phyloP scores from a whole-genome alignment of 1,140 invertebrate species.

The Macrobrachium rosenbergii region DNA sequence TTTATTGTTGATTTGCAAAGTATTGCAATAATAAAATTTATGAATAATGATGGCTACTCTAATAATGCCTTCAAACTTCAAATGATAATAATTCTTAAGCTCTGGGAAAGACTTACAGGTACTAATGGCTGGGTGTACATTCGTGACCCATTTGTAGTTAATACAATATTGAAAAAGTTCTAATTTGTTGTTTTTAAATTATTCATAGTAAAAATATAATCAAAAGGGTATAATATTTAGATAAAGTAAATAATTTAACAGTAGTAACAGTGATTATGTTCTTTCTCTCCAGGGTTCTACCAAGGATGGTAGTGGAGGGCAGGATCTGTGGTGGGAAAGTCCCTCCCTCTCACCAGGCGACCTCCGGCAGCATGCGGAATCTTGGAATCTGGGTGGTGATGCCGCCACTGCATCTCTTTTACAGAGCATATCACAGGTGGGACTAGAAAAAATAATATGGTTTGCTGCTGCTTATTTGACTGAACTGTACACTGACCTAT shows the following conservation, averaged over 20 bases:
- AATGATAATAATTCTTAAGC: no score
- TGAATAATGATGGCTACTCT: no score
- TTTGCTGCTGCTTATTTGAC: background rate
- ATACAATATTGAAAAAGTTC: no score
- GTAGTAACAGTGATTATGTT: background rate
- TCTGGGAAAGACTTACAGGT: no score
- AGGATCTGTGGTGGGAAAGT: constrained; percentile 47
- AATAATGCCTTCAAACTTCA: no score
- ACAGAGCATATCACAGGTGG: constrained; percentile 50
- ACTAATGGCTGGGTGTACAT: no score
- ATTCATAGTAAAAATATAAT: background rate
- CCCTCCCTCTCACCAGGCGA: constrained; percentile 26
- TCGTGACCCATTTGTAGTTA: no score
- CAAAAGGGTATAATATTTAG: no score
- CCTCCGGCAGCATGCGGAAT: constrained; percentile 33
- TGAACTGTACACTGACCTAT: background rate
- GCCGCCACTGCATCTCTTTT: constrained; percentile 57
- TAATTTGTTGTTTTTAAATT: no score
- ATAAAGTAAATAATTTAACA: background rate
- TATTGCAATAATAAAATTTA: no score
- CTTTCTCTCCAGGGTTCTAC: constrained; percentile 37
- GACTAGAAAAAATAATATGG: background rate
- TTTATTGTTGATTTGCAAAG: no score
- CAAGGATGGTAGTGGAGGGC: constrained; percentile 16
- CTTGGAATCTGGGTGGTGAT: constrained; percentile 54